Conservation (phyloP, 2,113 vertebrate species). For the Pollimyrus isidori region DNA sequence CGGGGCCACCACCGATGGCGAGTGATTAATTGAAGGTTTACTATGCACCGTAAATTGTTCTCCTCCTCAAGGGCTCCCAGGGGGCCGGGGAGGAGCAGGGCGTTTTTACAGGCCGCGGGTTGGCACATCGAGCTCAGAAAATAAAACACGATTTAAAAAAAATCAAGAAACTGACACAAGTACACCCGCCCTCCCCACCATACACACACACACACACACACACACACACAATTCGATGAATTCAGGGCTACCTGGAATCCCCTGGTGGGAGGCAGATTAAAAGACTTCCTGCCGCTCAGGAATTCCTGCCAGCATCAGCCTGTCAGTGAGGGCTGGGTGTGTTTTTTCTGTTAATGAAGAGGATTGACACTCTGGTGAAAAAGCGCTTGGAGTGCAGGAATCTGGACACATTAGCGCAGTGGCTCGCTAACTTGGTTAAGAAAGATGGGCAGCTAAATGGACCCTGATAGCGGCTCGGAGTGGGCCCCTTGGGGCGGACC, state of each 20-base stretch:
- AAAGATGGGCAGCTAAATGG: constrained; percentile 32
- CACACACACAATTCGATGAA: neutral
- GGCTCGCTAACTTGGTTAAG: constrained; percentile 57
- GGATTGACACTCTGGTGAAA: constrained; percentile 47
- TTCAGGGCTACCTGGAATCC: neutral
- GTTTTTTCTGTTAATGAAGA: constrained; percentile 33
- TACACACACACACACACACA: neutral
- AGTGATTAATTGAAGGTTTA: constrained; percentile 89
- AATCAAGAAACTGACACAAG: constrained; percentile 12
- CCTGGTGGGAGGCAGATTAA: constrained; percentile 45
- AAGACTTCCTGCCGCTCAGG: constrained; percentile 56
- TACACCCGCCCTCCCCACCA: neutral
- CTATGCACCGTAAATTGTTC: constrained; percentile 80
- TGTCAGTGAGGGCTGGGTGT: constrained; percentile 34
- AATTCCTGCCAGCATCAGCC: constrained; percentile 59
- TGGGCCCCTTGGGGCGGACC: too few relatives aligned
- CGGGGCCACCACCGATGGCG: constrained; percentile 69
- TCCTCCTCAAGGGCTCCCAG: constrained; percentile 56
- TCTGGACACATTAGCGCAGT: constrained; percentile 40
- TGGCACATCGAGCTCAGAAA: constrained; percentile 34
- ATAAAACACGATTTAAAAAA: constrained; percentile 19
- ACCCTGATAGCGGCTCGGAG: neutral
- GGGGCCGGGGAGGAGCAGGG: constrained; percentile 39
- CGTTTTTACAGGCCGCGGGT: constrained; percentile 42
- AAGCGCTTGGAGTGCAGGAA: constrained; percentile 47